Conservation (phyloP, 2,113 vertebrate genomes). For the Malurus alboscapulatus region DNA sequence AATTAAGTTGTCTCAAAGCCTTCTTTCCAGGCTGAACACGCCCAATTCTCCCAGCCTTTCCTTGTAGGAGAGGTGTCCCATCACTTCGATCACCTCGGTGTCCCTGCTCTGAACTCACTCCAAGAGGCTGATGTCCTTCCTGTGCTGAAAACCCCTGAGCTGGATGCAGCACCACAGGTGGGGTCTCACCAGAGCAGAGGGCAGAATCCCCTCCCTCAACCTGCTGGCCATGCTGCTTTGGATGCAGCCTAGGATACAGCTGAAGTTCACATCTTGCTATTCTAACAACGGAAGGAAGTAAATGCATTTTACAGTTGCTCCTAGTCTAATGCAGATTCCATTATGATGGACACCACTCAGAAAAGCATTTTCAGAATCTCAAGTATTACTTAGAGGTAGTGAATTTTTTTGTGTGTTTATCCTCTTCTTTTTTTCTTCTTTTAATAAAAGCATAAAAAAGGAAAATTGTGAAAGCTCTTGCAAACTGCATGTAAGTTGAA, state of each 20-base stretch:
- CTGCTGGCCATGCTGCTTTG: background rate
- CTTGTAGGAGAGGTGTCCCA: background rate
- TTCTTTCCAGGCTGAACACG: background rate
- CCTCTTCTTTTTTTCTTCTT: no score
- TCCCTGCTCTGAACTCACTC: accelerated
- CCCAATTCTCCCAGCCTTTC: background rate
- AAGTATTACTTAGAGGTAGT: background rate
- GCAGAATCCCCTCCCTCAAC: background rate
- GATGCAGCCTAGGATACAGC: background rate
- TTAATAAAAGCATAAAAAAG: background rate
- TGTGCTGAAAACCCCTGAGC: background rate
- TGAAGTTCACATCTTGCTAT: background rate
- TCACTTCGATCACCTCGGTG: background rate
- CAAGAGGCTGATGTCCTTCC: background rate
- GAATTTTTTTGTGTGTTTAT: background rate
- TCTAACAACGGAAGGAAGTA: background rate
- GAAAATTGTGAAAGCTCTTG: background rate
- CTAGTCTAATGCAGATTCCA: background rate
- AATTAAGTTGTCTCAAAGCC: accelerated
- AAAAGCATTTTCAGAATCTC: background rate
- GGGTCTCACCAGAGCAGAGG: background rate
- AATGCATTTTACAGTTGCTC: background rate
- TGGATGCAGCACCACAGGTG: background rate
- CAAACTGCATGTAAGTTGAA: background rate
- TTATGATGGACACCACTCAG: background rate